These are phyloP conservation scores for Myotis pilosus DNA, from an alignment of 2,797 vertebrate genomes.

Conservation along the genomic window DNA sequence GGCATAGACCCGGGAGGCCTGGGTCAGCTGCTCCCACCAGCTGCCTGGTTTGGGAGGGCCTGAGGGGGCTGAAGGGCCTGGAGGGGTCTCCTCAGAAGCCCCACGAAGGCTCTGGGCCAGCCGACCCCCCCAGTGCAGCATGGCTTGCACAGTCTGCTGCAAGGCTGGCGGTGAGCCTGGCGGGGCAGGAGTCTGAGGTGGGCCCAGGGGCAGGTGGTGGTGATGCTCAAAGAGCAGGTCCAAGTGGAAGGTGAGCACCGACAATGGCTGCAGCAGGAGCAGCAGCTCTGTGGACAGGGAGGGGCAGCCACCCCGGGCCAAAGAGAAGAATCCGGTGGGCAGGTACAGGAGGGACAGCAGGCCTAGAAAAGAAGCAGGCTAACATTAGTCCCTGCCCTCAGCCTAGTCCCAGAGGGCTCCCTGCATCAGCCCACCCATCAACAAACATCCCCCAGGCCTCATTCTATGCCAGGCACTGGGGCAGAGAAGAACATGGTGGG, in stretches of 20 bases:
- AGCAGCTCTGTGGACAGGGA: constrained; percentile 92
- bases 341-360: constrained; percentile 89
- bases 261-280: constrained; percentile 94
- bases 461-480: background rate
- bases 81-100: background rate
- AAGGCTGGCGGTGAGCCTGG: constrained; percentile 78
- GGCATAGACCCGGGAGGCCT: constrained; percentile 78
- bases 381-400: background rate
- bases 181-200: constrained; percentile 2
- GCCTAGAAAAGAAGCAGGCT: constrained; percentile 80
- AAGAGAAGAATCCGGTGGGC: constrained; percentile 90
- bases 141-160: constrained; percentile 89
- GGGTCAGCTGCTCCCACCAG: constrained; percentile 85
- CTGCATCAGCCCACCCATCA: background rate
- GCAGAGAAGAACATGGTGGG: background rate
- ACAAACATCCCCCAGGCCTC: background rate
- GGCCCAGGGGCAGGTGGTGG: constrained; percentile 84
- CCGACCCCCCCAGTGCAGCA: constrained; percentile 89
- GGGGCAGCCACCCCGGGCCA: constrained; percentile 87
- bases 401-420: background rate
- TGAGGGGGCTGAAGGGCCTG: rapidly evolving
- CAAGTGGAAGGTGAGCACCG: constrained; percentile 94
- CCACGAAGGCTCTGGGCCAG: constrained; percentile 86
- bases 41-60: background rate
- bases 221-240: constrained; percentile 97